Conservation (phyloP, 2,888 invertebrate species). For the Andrena chrysosceles region DNA sequence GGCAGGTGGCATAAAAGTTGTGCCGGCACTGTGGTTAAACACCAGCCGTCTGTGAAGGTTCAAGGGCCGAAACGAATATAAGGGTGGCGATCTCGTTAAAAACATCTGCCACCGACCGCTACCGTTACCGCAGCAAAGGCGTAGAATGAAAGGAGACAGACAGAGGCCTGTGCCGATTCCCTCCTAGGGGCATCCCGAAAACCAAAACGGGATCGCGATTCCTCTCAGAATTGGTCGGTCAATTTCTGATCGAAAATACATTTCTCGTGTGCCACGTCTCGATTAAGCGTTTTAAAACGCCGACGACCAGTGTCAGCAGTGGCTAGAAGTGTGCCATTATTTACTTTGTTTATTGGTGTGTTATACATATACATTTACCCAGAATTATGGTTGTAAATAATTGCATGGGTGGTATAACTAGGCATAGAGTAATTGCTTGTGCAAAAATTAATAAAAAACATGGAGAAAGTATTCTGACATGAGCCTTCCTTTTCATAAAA, state of each 20-base stretch:
- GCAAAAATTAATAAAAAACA: no score
- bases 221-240: conserved; percentile 37
- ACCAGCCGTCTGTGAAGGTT: conserved; percentile 55
- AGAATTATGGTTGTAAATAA: no score
- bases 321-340: no score
- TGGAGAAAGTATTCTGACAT: no score
- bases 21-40: conserved; percentile 66
- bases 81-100: conserved; percentile 63
- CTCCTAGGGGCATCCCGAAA: neutral
- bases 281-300: conserved; percentile 45
- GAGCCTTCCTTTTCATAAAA: no score
- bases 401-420: no score
- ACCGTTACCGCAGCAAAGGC: conserved; percentile 46
- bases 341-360: no score
- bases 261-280: conserved; percentile 2
- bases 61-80: conserved; percentile 39
- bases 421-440: no score
- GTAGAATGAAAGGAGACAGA: conserved; percentile 26
- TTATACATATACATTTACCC: no score
- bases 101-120: conserved; percentile 70
- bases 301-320: neutral
- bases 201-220: conserved; percentile 29
- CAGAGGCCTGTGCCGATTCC: conserved; percentile 15
- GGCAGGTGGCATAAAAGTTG: conserved; percentile 72
- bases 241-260: conserved; percentile 14